Evolutionary conservation across 2,888 invertebrate species (phyloP), one percentile per base, ranked within the genome.

Genomic region (Caenorhabditis imperialis): DNA sequence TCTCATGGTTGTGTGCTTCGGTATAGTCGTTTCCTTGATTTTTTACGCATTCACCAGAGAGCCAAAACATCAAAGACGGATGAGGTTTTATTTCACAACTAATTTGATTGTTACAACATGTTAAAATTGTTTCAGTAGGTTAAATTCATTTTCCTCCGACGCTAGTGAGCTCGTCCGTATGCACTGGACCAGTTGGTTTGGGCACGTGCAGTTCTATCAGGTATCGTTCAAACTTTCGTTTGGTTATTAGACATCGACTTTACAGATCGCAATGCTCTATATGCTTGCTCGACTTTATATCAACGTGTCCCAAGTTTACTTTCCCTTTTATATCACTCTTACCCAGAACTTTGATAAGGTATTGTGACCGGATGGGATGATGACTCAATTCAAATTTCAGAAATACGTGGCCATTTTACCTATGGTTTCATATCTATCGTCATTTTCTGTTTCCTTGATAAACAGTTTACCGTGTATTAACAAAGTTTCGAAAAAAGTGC

Each of bases 221-320:
- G 90, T 90, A 85, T 14, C 6, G 3, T 4, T 22, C n/a, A 60
- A 14, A 37, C 40, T 14, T 1, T 23, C 7, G n/a, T n/a, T 53
- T 18, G 20, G 27, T 58, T 61, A 25, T 16, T 27, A 0, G 25
- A 35, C 20, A 40, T n/a, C n/a, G n/a, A n/a, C n/a, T 77, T 86
- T 90, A 80, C 86, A 93, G 92, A 92, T 95, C 25, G 94, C 93
- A 4, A 89, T 92, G 7, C 90, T 95, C 50, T 96, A 96, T 88
- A 94, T 95, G 88, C 92, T 93, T 50, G 93, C 94, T n/a, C 91
- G 94, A 84, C 89, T 95, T 57, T 93, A 93, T 86, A 92, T 93
- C 25, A 96, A 95, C 90, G 90, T 95, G 61, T 92, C 93, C 12
- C 94, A 94, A 90, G 93, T 94, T 35, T 92, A 94, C 85, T 91